Evolutionary conservation across 2,888 invertebrate species (phyloP), one percentile per base, ranked within the genome.

Genomic region (Chironomus tentans): DNA sequence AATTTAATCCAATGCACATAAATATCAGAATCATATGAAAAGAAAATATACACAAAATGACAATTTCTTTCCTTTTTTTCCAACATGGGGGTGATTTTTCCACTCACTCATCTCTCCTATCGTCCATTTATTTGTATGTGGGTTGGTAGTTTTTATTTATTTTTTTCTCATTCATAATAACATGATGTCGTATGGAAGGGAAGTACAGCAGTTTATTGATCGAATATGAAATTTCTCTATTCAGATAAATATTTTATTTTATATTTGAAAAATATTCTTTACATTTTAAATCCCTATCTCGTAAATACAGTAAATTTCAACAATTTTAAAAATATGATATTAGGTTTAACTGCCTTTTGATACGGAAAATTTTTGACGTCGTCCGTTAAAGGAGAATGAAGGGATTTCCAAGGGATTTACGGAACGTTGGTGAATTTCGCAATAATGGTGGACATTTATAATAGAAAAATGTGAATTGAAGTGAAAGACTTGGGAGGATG

Each of bases 381-480:
- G 62, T 18, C 48, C 70, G 48, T 68, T 70, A 28, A 10, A 46
- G 46, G 28, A 28, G 68, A 24, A 38, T 47, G 48, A 68, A 24
- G 28, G 68, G 74, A 74, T 74, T 74, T 74, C 50, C 15, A 46
- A 18, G 65, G 68, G 74, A 74, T 74, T 74, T 74, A 28, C 28
- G 70, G n/a, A 18, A 74, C 24, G 68, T 68, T 68, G 74, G 74
- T 22, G 68, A 74, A 47, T 74, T 38, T 18, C 18, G 18, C 62
- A 56, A 24, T 65, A 74, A 74, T 74, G 74, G 74, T 74, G 74
- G 74, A 74, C 74, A 74, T 74, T 24, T 65, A 65, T 15, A 15
- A 56, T 56, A 56, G 56, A 56, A 18, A 56, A 56, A 56, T 65
- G 65, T 21, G 65, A 21, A 65, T 13, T 65, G 65, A 22, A 24